Conservation (phyloP, 2,888 invertebrate genomes). For the Sphaerophoria rueppellii region DNA sequence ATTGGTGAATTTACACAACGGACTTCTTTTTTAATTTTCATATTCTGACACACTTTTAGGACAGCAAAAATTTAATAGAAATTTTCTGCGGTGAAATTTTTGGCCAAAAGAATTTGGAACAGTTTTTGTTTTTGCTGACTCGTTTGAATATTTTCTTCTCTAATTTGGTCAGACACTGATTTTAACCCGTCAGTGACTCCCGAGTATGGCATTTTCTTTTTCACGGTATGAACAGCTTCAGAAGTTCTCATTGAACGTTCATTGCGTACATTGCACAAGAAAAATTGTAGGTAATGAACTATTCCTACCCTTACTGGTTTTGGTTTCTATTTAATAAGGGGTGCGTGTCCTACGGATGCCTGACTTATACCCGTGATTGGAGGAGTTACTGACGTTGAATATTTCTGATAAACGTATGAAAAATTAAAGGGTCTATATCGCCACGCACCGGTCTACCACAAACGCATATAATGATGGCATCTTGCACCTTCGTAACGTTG, state of each 20-base stretch:
- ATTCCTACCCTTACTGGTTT: constrained; percentile 29
- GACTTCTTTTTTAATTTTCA: too few relatives aligned
- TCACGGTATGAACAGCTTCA: background rate
- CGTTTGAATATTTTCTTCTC: too few relatives aligned
- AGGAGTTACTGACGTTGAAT: constrained; percentile 37
- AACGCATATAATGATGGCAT: constrained; percentile 35
- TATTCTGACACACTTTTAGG: too few relatives aligned
- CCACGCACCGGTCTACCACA: constrained; percentile 6
- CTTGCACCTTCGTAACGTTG: constrained; percentile 21
- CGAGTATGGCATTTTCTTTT: too few relatives aligned
- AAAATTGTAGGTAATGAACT: background rate
- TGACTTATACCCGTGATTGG: constrained; percentile 26
- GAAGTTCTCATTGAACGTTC: constrained; percentile 27
- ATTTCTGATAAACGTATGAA: background rate
- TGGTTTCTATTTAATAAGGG: constrained; percentile 38
- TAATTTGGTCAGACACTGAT: too few relatives aligned
- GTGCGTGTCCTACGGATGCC: constrained; percentile 32
- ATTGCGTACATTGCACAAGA: background rate
- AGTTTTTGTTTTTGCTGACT: too few relatives aligned
- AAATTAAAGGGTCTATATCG: background rate
- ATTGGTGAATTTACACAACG: too few relatives aligned
- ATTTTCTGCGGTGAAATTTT: too few relatives aligned
- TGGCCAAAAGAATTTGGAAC: too few relatives aligned
- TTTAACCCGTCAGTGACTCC: too few relatives aligned
- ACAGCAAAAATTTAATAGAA: too few relatives aligned